Conservation (phyloP, 2,797 vertebrate genomes). For the Crossoptilon crossoptilon region DNA sequence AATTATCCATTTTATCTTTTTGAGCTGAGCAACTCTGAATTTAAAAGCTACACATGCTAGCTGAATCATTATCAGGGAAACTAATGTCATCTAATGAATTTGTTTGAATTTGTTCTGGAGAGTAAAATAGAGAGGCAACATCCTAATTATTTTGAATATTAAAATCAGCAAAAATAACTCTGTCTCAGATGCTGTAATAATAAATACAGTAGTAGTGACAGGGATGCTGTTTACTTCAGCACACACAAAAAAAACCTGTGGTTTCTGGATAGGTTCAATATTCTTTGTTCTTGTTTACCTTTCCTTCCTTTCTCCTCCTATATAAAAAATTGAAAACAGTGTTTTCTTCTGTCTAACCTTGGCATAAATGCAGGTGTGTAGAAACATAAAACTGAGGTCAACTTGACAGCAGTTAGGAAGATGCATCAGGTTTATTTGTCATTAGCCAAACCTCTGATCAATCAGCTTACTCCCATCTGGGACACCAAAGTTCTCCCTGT, state of each 20-base stretch:
- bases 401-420: neutral
- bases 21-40: neutral
- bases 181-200: neutral
- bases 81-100: neutral
- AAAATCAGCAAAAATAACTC: neutral
- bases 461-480: neutral
- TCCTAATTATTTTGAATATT: neutral
- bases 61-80: neutral
- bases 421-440: neutral
- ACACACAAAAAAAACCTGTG: neutral
- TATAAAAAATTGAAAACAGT: neutral
- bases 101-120: neutral
- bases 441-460: neutral
- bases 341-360: neutral
- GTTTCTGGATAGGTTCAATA: neutral
- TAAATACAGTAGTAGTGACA: neutral
- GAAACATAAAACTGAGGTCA: neutral
- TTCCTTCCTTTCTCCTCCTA: neutral
- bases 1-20: neutral
- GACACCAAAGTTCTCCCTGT: neutral
- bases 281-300: neutral
- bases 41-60: neutral
- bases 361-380: neutral
- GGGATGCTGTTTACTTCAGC: neutral
- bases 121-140: neutral